Base-by-base conservation (phyloP, 2,113 vertebrate species). In the Hemiscyllium ocellatum region DNA sequence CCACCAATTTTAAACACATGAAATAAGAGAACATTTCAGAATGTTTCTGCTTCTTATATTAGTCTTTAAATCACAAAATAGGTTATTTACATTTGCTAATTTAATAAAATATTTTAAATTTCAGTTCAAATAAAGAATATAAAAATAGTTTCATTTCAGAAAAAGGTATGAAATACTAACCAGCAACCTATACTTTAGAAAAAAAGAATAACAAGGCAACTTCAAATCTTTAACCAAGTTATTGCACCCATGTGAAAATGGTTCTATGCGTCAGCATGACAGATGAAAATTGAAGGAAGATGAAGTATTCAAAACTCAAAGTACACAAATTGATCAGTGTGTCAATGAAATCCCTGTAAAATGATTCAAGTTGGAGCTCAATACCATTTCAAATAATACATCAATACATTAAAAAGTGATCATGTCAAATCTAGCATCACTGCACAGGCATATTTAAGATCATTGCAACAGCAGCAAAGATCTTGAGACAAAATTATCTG, bases 221-320 rank as follows among this genome's bases (percentile, higher is more conserved):
- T 95, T 76, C 69, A 70, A 47, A 29, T 72, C 42, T 72, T 95
- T 76, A 72, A 95, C 50, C 69, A 66, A 76, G 52, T 72, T 52
- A 52, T 72, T 95, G 94, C 47, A 95, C 42, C 42, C 26, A 52
- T 95, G 42, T 94, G 47, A 95, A 42, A 76, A 76, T 94, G 93
- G 93, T 94, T 70, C 93, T 94, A 37, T 68, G 93, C 93, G 26
- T 47, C 68, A 50, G 93, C 93, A 72, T 95, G 94, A 76, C 47
- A 95, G 93, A 95, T 95, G 94, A 95, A 52, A 70, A 95, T 47
- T 95, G 94, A 95, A 95, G 47, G 69, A 95, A 72, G 69, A 95
- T 95, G 94, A 95, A 95, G 69, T 95, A 95, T 95, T 76, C 47
- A 95, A 76, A 95, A 95, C 94, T 95, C 72, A 95, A 76, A 76